These are phyloP conservation scores for Rhingia rostrata DNA, from an alignment of 2,888 invertebrate genomes.

Conservation along the genomic window DNA sequence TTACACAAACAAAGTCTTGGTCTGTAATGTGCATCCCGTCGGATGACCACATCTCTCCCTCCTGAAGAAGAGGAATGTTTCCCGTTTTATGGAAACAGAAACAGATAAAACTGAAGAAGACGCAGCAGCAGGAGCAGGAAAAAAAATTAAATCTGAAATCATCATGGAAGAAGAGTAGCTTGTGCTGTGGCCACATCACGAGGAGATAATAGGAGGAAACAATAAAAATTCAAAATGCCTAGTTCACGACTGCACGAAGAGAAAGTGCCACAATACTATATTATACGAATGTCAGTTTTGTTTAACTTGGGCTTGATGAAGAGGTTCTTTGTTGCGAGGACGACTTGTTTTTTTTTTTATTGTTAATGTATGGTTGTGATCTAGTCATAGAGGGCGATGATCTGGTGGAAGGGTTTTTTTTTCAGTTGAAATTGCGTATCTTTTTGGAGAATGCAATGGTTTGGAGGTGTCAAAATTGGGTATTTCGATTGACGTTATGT, in stretches of 20 bases:
- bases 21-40: not conserved
- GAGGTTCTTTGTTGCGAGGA: conserved; percentile 58
- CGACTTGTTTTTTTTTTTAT: not conserved
- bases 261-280: conserved; percentile 58
- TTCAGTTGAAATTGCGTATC: too few species aligned
- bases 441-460: too few species aligned
- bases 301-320: conserved; percentile 23
- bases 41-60: conserved; percentile 46
- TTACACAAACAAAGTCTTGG: not conserved
- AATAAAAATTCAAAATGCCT: conserved; percentile 67
- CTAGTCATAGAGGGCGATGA: too few species aligned
- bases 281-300: conserved; percentile 13
- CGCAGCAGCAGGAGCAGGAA: too few species aligned
- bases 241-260: conserved; percentile 74
- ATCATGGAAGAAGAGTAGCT: conserved; percentile 35
- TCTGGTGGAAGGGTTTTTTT: too few species aligned
- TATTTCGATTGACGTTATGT: too few species aligned
- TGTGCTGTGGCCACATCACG: conserved; percentile 54
- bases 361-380: too few species aligned
- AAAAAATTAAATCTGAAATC: conserved; percentile 5
- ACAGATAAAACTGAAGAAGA: too few species aligned
- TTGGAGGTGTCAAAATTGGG: too few species aligned
- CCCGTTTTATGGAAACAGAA: conserved; percentile 56
- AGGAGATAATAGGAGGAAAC: conserved; percentile 67
- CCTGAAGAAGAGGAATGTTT: conserved; percentile 55